These are phyloP conservation scores for Poecilia velifera DNA, from an alignment of 2,797 vertebrate species.

Conservation along the genomic window DNA sequence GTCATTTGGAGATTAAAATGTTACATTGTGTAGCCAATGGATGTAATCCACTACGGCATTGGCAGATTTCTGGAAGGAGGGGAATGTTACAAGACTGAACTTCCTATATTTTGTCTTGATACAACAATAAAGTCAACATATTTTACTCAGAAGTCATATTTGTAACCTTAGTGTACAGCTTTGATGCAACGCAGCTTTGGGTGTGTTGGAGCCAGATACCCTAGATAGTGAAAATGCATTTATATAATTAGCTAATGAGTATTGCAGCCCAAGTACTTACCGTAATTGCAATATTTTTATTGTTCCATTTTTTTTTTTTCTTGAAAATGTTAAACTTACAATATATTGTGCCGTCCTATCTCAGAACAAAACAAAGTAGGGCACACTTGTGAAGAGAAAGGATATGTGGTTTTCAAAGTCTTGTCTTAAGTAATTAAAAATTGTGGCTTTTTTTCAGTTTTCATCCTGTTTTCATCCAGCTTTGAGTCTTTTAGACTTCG, in stretches of 20 bases:
- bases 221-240: background rate
- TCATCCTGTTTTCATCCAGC: too few relatives aligned
- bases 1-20: slow-evolving; percentile 56
- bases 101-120: background rate
- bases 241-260: background rate
- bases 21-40: slow-evolving; percentile 4
- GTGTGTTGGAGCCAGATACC: background rate
- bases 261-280: too few relatives aligned
- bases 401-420: too few relatives aligned
- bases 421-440: too few relatives aligned
- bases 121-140: background rate
- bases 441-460: too few relatives aligned
- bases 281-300: too few relatives aligned
- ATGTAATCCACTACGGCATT: slow-evolving; percentile 67
- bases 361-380: too few relatives aligned
- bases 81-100: slow-evolving; percentile 38
- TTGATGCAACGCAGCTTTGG: background rate
- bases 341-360: too few relatives aligned
- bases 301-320: too few relatives aligned
- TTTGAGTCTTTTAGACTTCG: too few relatives aligned
- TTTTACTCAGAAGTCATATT: background rate
- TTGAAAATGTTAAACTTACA: too few relatives aligned
- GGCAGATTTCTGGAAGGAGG: slow-evolving; percentile 54
- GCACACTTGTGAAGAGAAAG: too few relatives aligned
- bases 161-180: background rate